phyloP scores from a whole-genome alignment of 2,797 vertebrate species.

The Eurystomus glaucurus region DNA sequence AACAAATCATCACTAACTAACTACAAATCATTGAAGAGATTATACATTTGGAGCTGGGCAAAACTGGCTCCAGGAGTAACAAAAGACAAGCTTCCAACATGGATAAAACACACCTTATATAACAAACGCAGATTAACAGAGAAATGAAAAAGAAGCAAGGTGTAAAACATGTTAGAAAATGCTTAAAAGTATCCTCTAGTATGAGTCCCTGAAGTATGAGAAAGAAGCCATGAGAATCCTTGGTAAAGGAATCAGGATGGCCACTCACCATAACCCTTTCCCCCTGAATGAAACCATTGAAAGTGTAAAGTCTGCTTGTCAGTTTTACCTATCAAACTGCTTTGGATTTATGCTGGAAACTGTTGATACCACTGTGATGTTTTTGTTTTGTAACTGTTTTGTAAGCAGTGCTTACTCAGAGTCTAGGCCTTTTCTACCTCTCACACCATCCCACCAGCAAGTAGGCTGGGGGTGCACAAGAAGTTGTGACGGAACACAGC shows the following conservation, averaged over 20 bases:
- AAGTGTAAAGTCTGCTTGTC: neutral
- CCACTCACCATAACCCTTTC: neutral
- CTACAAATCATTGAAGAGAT: neutral
- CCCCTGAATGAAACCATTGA: neutral
- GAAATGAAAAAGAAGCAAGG: neutral
- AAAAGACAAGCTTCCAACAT: neutral
- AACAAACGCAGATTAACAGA: neutral
- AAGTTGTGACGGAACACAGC: neutral
- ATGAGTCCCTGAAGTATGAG: neutral
- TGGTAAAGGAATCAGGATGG: neutral
- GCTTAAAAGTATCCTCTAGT: neutral
- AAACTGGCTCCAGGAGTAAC: neutral
- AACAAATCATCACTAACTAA: neutral
- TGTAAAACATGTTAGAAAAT: neutral
- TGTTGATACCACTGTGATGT: neutral
- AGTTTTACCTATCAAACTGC: neutral
- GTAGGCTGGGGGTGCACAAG: neutral
- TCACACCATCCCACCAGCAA: neutral
- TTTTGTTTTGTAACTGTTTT: no score
- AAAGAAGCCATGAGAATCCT: fast-evolving
- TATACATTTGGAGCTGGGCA: neutral
- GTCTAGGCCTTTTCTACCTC: neutral
- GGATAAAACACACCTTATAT: neutral
- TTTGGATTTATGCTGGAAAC: neutral
- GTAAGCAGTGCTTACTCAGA: neutral